These are phyloP conservation scores for Coenonympha arcania DNA, from an alignment of 2,888 invertebrate genomes.

Conservation along the genomic window DNA sequence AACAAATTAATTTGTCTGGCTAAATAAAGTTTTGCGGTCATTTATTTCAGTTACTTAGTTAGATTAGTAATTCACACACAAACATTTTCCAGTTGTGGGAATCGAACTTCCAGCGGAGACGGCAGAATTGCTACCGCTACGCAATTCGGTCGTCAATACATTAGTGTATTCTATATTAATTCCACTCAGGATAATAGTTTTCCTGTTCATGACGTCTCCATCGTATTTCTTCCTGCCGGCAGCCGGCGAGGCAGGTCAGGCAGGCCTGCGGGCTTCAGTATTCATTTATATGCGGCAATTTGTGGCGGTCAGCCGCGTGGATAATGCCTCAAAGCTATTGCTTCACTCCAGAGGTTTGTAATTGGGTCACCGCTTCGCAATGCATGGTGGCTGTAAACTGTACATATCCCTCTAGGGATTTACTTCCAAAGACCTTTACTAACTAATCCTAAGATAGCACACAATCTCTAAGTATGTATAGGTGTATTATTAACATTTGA, in stretches of 20 bases:
- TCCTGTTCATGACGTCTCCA: neutral
- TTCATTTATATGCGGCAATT: conserved; percentile 3
- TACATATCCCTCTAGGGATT: conserved; percentile 13
- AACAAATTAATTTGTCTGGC: no score
- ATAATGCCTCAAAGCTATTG: conserved; percentile 17
- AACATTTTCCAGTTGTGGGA: no score
- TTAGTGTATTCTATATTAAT: no score
- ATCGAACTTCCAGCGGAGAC: no score
- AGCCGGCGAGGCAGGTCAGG: no score
- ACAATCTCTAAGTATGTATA: no score
- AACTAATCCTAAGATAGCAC: conserved; percentile 8
- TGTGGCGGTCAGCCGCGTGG: neutral
- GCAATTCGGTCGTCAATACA: no score
- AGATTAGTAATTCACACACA: no score
- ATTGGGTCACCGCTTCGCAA: conserved; percentile 21
- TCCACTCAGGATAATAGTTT: neutral
- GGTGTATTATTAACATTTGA: no score
- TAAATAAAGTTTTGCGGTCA: no score
- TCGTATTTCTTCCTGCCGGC: neutral
- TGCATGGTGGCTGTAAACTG: conserved; percentile 11
- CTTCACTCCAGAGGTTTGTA: conserved; percentile 17
- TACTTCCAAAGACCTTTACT: conserved; percentile 5
- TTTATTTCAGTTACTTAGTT: no score
- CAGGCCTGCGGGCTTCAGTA: neutral
- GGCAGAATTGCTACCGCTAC: no score